A percentile compares a stretch with the other conserved stretches of the same genome.
These are phyloP conservation scores for Pterocles gutturalis DNA, from an alignment of 2,113 vertebrate genomes.

Conservation along the genomic window DNA sequence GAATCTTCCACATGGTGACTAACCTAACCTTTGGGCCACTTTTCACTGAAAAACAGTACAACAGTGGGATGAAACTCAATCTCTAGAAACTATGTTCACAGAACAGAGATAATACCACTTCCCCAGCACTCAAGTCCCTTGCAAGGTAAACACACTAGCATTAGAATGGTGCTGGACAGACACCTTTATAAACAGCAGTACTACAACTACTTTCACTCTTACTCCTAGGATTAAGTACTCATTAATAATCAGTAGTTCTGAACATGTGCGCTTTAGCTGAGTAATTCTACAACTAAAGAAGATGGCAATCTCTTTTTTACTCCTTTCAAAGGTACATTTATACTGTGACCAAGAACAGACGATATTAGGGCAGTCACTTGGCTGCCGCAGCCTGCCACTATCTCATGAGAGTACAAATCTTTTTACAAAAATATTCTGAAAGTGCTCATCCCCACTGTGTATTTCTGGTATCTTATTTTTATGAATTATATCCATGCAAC, in stretches of 20 bases:
- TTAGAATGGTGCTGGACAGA: not conserved
- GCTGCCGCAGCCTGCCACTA: not conserved
- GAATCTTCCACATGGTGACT: not conserved
- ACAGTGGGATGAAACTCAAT: not conserved
- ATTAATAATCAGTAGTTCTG: not conserved
- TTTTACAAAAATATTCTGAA: not conserved
- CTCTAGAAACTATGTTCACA: not conserved
- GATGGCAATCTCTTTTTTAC: not conserved
- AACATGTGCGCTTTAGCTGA: not conserved
- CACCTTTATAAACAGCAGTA: fast-evolving
- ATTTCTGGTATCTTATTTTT: not conserved
- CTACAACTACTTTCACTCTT: not conserved
- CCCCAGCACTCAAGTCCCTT: not conserved
- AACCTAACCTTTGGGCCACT: not conserved
- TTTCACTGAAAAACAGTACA: not conserved
- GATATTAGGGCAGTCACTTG: not conserved
- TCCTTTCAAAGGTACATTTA: not conserved
- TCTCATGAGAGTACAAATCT: not conserved
- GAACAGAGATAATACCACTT: not conserved
- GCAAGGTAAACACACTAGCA: not conserved
- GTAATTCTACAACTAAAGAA: not conserved
- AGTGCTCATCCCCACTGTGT: not conserved
- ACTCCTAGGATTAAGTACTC: not conserved
- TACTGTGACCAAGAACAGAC: not conserved
- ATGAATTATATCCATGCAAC: not conserved